These are phyloP conservation scores for Spondyliosoma cantharus DNA, from an alignment of 2,797 vertebrate species.

Conservation along the genomic window DNA sequence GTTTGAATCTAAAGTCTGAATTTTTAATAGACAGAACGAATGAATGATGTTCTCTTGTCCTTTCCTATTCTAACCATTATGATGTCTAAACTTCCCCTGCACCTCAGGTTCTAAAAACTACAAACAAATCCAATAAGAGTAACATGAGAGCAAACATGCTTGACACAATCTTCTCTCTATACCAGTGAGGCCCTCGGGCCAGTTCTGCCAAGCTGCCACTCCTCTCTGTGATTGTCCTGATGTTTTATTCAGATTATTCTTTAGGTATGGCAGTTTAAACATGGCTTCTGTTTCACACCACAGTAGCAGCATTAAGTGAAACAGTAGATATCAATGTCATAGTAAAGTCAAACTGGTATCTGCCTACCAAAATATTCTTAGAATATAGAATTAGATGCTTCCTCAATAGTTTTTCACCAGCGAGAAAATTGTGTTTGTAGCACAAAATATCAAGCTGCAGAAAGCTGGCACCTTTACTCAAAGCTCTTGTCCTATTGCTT, in stretches of 20 bases:
- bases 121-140: not conserved
- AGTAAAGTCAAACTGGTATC: not conserved
- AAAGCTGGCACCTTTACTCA: too few relatives aligned
- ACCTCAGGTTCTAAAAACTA: not conserved
- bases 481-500: too few relatives aligned
- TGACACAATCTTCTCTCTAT: not conserved
- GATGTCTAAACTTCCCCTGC: not conserved
- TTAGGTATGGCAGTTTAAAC: too few relatives aligned
- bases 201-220: not conserved
- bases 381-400: not conserved
- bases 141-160: not conserved
- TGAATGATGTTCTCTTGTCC: not conserved
- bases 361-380: too few relatives aligned
- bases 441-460: not conserved
- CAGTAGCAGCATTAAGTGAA: too few relatives aligned
- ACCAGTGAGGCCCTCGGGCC: conserved; percentile 6
- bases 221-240: not conserved
- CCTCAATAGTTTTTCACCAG: not conserved
- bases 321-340: not conserved
- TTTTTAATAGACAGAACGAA: not conserved
- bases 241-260: not conserved
- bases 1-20: too few relatives aligned
- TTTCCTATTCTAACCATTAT: not conserved
- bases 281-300: not conserved
- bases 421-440: not conserved